These are phyloP conservation scores for Arothron firmamentum DNA, from an alignment of 2,113 vertebrate genomes.

Conservation along the genomic window DNA sequence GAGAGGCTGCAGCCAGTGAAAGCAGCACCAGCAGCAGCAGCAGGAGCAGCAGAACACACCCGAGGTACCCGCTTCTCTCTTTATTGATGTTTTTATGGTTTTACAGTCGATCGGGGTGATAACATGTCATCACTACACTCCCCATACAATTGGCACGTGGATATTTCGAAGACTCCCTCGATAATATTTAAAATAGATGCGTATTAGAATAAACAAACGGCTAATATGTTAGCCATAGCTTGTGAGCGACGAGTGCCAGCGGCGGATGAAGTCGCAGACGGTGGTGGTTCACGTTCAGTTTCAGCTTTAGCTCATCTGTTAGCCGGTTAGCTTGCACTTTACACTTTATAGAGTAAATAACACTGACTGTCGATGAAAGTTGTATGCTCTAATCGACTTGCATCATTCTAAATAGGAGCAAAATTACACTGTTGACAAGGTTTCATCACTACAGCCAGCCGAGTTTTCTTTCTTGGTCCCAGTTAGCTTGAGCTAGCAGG, in stretches of 20 bases:
- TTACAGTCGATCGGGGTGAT: conserved; percentile 15
- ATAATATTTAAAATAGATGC: neutral
- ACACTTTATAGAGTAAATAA: conserved; percentile 9
- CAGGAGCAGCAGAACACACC: conserved; percentile 9
- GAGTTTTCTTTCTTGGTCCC: conserved; percentile 20
- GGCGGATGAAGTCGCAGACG: conserved; percentile 35
- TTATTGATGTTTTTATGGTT: conserved; percentile 12
- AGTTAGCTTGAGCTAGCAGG: conserved; percentile 47
- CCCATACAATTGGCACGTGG: too few relatives aligned
- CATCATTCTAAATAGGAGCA: neutral
- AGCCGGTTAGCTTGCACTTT: conserved; percentile 36
- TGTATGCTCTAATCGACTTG: neutral
- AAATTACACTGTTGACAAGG: conserved; percentile 24
- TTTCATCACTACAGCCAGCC: conserved; percentile 22
- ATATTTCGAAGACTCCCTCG: rapidly evolving
- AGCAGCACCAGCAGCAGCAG: neutral
- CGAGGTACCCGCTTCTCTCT: conserved; percentile 38
- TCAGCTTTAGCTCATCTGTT: conserved; percentile 42
- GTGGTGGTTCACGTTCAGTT: conserved; percentile 23
- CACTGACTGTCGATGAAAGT: neutral
- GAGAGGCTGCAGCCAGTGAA: conserved; percentile 42
- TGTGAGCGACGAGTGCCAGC: conserved; percentile 45
- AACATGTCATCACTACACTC: neutral
- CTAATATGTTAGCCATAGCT: conserved; percentile 48
- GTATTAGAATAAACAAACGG: conserved; percentile 11